phyloP scores from a whole-genome alignment of 1,140 invertebrate genomes.

The Lamellibrachia luymesi region DNA sequence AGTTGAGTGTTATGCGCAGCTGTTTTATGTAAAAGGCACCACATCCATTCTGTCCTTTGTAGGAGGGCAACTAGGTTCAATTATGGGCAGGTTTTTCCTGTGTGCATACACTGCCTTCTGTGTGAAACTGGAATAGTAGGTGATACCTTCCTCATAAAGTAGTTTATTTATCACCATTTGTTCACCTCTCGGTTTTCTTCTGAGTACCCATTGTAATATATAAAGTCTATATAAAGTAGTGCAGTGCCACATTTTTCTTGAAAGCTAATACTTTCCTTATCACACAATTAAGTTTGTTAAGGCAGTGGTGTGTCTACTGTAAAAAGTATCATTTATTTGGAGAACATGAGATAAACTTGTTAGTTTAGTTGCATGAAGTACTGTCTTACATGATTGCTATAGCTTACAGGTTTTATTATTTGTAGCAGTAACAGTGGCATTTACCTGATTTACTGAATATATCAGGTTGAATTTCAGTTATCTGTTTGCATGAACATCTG shows the following conservation, averaged over 20 bases:
- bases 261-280: not conserved
- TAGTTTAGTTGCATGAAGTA: too few species aligned
- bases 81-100: not conserved
- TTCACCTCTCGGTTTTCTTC: not conserved
- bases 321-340: too few species aligned
- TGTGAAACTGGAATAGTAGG: not conserved
- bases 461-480: not conserved
- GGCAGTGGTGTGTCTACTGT: too few species aligned
- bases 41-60: not conserved
- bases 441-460: not conserved
- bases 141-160: not conserved
- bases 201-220: not conserved
- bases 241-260: not conserved
- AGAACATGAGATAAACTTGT: too few species aligned
- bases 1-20: not conserved
- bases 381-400: too few species aligned
- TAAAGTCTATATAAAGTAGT: not conserved
- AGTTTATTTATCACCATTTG: not conserved
- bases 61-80: not conserved
- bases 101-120: not conserved
- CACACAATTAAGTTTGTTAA: too few species aligned
- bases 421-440: not conserved
- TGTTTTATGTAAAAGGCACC: not conserved
- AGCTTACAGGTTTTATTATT: not conserved
- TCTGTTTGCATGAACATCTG: not conserved